Base-by-base conservation (phyloP, 2,113 vertebrate genomes). In the Bagarius yarrelli region DNA sequence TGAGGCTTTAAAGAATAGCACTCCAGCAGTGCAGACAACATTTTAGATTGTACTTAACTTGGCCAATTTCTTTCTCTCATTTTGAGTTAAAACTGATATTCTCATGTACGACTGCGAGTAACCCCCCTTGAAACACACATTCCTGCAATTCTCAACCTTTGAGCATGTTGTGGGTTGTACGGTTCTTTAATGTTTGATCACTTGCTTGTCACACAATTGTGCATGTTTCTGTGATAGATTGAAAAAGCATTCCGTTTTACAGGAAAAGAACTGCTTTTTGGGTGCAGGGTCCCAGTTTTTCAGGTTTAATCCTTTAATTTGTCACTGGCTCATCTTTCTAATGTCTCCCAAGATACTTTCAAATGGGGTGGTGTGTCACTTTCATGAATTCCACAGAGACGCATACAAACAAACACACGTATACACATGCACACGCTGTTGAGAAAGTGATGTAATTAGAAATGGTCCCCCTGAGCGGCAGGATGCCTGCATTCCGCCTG, bases 121-220 rank as follows among this genome's bases (percentile, higher is more conserved):
- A 0, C 57, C 57, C 34, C 57, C 47, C 16, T 44, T 47, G 16
- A 44, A 61, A 12, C 59, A 8, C 30, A 25, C 6, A 36, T 78
- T 64, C 59, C 76, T 64, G 27, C 60, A n/a, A 32, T 53, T 34
- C 36, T 34, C 47, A 25, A 55, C 14, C 27, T 53, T 19, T 53
- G 32, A 64, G 60, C 15, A 0, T 78, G 44, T 64, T 55, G 1
- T 27, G 57, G 74, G 56, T 86, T 36, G 34, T 75, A 60, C 56
- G 76, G 83, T 52, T 32, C 66, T 76, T 81, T 73, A 67, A 81
- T 63, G 47, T 75, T 79, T 83, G 61, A 87, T 83, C 75, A 60
- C 61, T 75, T 81, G 82, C 74, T 76, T 81, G 80, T 85, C 70
- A 81, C 19, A 44, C 76, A 81, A 78, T 74, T 50, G 63, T 40